A percentile compares a stretch with the other conserved stretches of the same genome.
phyloP scores from a whole-genome alignment of 2,113 vertebrate genomes.

The Rhinopomastus cyanomelas region DNA sequence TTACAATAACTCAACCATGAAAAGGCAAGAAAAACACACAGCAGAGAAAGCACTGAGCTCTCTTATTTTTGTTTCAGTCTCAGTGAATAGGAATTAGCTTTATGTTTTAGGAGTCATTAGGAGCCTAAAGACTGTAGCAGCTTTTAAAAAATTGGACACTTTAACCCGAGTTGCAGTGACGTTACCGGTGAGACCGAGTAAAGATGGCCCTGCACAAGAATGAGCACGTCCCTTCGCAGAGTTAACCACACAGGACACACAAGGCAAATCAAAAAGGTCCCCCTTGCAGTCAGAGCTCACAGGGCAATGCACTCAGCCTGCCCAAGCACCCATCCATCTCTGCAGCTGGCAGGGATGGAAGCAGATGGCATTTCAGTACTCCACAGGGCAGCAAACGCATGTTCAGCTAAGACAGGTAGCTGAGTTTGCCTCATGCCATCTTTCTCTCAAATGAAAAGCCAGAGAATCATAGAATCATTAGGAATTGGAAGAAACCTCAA shows the following conservation, averaged over 20 bases:
- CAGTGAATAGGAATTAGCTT: constrained; percentile 41
- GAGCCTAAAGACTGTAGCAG: constrained; percentile 58
- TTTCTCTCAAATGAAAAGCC: background rate
- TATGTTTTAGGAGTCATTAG: constrained; percentile 54
- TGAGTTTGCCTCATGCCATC: background rate
- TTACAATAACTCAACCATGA: constrained; percentile 41
- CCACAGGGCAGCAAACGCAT: background rate
- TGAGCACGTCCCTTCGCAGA: background rate
- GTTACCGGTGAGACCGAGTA: background rate
- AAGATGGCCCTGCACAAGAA: constrained; percentile 17
- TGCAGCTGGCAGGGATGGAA: background rate
- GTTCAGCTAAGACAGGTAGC: background rate
- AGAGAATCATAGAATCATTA: too few species aligned
- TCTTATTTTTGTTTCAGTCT: constrained; percentile 36
- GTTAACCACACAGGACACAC: background rate
- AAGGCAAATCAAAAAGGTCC: background rate
- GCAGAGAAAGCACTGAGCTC: background rate
- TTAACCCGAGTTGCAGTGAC: constrained; percentile 12
- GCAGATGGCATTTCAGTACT: background rate
- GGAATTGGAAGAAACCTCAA: too few species aligned
- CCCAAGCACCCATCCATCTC: rapidly evolving
- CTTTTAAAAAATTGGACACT: constrained; percentile 46
- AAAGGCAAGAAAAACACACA: constrained; percentile 48
- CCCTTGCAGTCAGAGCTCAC: rapidly evolving
- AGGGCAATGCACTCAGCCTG: background rate